Base-by-base conservation (phyloP, 2,113 vertebrate genomes). In the Ariopsis seemanni region DNA sequence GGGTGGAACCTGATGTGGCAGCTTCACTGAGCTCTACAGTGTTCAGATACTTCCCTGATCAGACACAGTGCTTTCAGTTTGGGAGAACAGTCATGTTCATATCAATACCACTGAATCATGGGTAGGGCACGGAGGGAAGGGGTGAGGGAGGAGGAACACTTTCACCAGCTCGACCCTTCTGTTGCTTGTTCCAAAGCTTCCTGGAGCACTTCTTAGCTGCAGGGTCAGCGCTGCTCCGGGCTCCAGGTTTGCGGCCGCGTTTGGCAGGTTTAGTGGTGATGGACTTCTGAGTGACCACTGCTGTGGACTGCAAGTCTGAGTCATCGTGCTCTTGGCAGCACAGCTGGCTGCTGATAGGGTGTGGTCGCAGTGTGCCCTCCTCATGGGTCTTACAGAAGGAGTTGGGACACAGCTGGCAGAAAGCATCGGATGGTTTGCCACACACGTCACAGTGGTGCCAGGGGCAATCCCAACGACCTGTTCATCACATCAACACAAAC, bases 361-460 rank as follows among this genome's bases (percentile, higher is more conserved):
- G 94, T 63, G 91, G 93, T 58, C 95, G 95, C 91, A 96, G 94
- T 30, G 94, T 95, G 91, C 96, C 96, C 0, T 97, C 97, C 85
- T 97, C 95, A 92, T 99, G 98, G 14, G 95, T 96, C 95, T 97
- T 98, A 94, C 98, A 99, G 92, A 99, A 98, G 17, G 98, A 99
- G 91, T 99, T 99, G 90, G 98, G 98, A 93, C 98, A 99, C 81
- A 98, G 95, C 91, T 98, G 96, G 93, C 98, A 99, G 91, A 98
- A 99, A 0, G 95, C 95, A 65, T 96, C 95, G 0, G 98, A 99
- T 84, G 96, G 97, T 18, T 96, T 98, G 90, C 98, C 98, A 27
- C 98, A 99, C 69, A 98, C 97, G 67, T 99, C 98, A 80, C 98
- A 99, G 94, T 99, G 98, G 84, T 99, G 98, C 98, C 98, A 99